Evolutionary conservation across 2,113 vertebrate genomes (phyloP).

Genomic region (Neofelis nebulosa): DNA sequence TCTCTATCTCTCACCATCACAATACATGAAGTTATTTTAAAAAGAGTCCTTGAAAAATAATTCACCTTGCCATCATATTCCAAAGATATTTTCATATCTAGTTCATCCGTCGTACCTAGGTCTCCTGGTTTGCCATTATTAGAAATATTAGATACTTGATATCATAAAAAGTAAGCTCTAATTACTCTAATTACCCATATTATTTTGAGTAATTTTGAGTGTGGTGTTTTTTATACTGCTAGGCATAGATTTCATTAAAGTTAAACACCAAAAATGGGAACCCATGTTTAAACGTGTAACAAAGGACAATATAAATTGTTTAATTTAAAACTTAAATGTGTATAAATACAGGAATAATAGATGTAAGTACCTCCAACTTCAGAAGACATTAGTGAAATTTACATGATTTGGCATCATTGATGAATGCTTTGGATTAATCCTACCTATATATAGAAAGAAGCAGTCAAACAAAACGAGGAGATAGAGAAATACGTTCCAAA

Average conservation of each 20-base stretch:
- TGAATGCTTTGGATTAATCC: neutral
- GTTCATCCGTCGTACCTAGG: too few relatives aligned
- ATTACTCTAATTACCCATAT: too few relatives aligned
- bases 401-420: neutral
- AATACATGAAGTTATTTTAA: too few relatives aligned
- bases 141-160: too few relatives aligned
- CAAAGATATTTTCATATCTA: too few relatives aligned
- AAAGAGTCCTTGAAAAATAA: too few relatives aligned
- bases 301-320: neutral
- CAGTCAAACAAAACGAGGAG: too few relatives aligned
- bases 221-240: neutral
- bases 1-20: too few relatives aligned
- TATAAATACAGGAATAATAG: neutral
- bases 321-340: neutral
- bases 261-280: neutral
- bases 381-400: neutral
- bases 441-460: neutral
- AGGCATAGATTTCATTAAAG: neutral
- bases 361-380: neutral
- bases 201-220: neutral
- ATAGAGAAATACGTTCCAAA: too few relatives aligned
- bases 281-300: neutral
- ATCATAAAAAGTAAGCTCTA: too few relatives aligned
- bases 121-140: too few relatives aligned
- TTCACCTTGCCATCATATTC: too few relatives aligned